Conservation (phyloP, 2,888 invertebrate genomes). For the Linyphia triangularis region DNA sequence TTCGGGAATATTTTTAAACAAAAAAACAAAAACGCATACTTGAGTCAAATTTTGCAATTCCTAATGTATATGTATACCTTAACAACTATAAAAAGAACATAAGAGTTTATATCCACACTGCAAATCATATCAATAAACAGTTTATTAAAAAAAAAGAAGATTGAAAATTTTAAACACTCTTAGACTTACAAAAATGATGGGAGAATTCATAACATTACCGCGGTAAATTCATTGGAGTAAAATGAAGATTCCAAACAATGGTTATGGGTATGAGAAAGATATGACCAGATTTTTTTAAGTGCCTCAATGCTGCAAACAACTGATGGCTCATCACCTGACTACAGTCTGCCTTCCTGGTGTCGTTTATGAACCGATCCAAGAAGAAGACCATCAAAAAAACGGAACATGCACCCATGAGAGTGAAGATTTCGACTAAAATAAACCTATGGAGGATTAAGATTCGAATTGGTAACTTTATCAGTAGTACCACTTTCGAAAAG, state of each 20-base stretch:
- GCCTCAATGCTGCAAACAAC: slow-evolving; percentile 92
- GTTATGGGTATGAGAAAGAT: slow-evolving; percentile 94
- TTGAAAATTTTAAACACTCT: too few species aligned
- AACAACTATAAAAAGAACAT: too few species aligned
- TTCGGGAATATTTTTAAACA: too few species aligned
- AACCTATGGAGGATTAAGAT: slow-evolving; percentile 91
- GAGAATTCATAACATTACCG: slow-evolving; percentile 79
- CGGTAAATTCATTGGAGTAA: slow-evolving; percentile 87
- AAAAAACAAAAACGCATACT: too few species aligned
- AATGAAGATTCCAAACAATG: slow-evolving; percentile 97
- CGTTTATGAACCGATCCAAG: slow-evolving; percentile 89
- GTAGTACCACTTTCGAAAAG: too few species aligned
- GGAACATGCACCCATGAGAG: slow-evolving; percentile 91
- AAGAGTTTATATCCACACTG: too few species aligned
- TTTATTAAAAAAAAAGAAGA: too few species aligned
- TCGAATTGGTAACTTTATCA: slow-evolving; percentile 80
- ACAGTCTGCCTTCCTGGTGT: slow-evolving; percentile 9
- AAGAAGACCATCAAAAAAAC: slow-evolving; percentile 91
- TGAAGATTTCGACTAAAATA: slow-evolving; percentile 92
- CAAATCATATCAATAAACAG: too few species aligned
- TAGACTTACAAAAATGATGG: too few species aligned
- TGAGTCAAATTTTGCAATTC: too few species aligned
- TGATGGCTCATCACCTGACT: slow-evolving; percentile 79
- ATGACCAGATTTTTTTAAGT: slow-evolving; percentile 91
- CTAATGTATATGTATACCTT: too few species aligned